phyloP scores from a whole-genome alignment of 1,140 invertebrate genomes.

The Pantala flavescens region DNA sequence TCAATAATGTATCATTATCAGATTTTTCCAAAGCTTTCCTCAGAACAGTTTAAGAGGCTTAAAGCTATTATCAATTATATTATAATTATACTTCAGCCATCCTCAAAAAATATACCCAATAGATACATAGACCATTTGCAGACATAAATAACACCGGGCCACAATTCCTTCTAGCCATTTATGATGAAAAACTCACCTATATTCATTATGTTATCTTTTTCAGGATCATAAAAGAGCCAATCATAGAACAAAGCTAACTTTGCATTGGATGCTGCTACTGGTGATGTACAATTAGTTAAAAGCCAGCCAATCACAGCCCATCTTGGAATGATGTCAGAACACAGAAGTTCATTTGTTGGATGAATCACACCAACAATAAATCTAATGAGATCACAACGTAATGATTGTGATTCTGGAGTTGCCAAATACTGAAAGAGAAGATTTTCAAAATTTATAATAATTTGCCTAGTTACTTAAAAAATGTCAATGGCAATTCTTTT shows the following conservation, averaged over 20 bases:
- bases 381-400: constrained; percentile 90
- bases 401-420: constrained; percentile 91
- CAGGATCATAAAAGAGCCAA: constrained; percentile 92
- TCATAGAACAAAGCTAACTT: constrained; percentile 95
- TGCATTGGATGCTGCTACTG: constrained; percentile 86
- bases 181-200: constrained; percentile 46
- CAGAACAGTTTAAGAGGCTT: too few relatives aligned
- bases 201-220: constrained; percentile 98
- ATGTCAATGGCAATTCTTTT: too few relatives aligned
- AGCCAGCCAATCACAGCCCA: constrained; percentile 99
- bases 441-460: not conserved
- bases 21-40: too few relatives aligned
- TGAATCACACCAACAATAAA: constrained; percentile 97
- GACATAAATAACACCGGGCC: too few relatives aligned
- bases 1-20: too few relatives aligned
- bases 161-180: too few relatives aligned
- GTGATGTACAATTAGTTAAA: constrained; percentile 88
- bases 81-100: too few relatives aligned
- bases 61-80: too few relatives aligned
- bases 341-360: constrained; percentile 91
- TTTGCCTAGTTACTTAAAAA: too few relatives aligned
- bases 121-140: too few relatives aligned
- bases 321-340: constrained; percentile 95
- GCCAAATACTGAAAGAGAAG: constrained; percentile 68
- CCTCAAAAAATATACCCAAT: too few relatives aligned